Percentiles rank a stretch among this genome's conserved stretches.
These are phyloP conservation scores for Drosophila nasuta DNA, from an alignment of 1,140 invertebrate species.

Conservation along the genomic window DNA sequence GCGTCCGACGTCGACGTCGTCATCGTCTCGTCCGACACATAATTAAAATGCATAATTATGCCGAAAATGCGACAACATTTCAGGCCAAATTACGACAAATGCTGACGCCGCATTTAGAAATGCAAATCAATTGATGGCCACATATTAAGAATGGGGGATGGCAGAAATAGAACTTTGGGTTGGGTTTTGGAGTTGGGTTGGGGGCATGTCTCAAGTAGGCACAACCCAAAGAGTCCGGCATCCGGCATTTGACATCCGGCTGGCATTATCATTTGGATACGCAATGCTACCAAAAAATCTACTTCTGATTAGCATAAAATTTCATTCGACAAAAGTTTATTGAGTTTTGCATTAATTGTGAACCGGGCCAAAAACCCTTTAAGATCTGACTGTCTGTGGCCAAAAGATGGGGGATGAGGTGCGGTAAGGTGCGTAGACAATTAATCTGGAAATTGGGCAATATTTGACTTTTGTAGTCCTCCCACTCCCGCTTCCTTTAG, in stretches of 20 bases:
- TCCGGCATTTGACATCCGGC: background rate
- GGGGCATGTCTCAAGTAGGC: slow-evolving; percentile 70
- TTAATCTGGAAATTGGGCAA: slow-evolving; percentile 82
- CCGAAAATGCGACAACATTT: slow-evolving; percentile 80
- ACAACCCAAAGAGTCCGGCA: slow-evolving; percentile 54
- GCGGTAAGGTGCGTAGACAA: slow-evolving; percentile 78
- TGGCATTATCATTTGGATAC: slow-evolving; percentile 71
- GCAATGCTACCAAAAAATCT: slow-evolving; percentile 73
- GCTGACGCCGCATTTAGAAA: slow-evolving; percentile 76
- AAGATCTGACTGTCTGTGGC: slow-evolving; percentile 44
- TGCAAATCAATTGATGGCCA: slow-evolving; percentile 75
- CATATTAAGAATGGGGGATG: slow-evolving; percentile 17
- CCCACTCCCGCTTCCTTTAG: background rate
- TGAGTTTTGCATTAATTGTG: slow-evolving; percentile 82
- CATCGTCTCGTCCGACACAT: slow-evolving; percentile 54
- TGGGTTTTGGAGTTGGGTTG: too few relatives aligned
- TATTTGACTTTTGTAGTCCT: slow-evolving; percentile 81
- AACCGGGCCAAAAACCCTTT: slow-evolving; percentile 66
- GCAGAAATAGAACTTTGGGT: background rate
- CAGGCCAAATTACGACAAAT: slow-evolving; percentile 77
- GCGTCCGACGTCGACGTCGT: slow-evolving; percentile 23
- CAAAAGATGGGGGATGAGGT: background rate
- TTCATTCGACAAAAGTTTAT: slow-evolving; percentile 83
- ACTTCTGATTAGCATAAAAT: slow-evolving; percentile 83
- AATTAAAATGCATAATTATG: slow-evolving; percentile 83